Conservation (phyloP, 2,888 invertebrate genomes). For the Diadromus collaris region DNA sequence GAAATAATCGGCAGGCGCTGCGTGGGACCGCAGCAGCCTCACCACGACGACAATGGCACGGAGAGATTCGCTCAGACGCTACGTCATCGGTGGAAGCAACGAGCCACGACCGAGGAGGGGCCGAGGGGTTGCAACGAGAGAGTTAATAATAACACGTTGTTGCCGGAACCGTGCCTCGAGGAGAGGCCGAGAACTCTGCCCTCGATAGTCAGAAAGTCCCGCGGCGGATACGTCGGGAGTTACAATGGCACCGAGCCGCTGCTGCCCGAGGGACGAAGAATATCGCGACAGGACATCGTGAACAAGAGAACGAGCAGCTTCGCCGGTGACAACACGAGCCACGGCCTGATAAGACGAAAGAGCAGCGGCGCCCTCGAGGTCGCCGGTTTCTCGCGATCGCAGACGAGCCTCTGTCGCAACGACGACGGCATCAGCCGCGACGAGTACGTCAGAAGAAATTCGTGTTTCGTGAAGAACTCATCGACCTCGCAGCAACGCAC, state of each 20-base stretch:
- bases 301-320: conserved; percentile 67
- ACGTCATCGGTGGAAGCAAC: conserved; percentile 63
- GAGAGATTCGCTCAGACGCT: conserved; percentile 65
- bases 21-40: conserved; percentile 37
- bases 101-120: conserved; percentile 29
- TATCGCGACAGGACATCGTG: conserved; percentile 76
- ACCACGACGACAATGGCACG: conserved; percentile 63
- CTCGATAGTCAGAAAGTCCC: conserved; percentile 66
- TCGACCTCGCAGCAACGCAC: conserved; percentile 54
- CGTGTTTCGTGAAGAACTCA: conserved; percentile 65
- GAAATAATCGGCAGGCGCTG: conserved; percentile 59
- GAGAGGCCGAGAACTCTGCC: conserved; percentile 73
- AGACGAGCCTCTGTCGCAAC: conserved; percentile 34
- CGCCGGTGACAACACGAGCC: conserved; percentile 45
- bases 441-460: conserved; percentile 56
- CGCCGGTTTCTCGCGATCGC: conserved; percentile 20
- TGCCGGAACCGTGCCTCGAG: conserved; percentile 47
- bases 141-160: conserved; percentile 47
- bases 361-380: conserved; percentile 58
- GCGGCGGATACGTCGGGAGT: conserved; percentile 52
- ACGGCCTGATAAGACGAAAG: conserved; percentile 61
- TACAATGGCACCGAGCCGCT: conserved; percentile 18
- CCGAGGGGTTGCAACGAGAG: conserved; percentile 34
- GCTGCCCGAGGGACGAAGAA: conserved; percentile 60
- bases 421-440: conserved; percentile 52